Base-by-base conservation (phyloP, 1,140 invertebrate species). In the Drosophila sechellia region DNA sequence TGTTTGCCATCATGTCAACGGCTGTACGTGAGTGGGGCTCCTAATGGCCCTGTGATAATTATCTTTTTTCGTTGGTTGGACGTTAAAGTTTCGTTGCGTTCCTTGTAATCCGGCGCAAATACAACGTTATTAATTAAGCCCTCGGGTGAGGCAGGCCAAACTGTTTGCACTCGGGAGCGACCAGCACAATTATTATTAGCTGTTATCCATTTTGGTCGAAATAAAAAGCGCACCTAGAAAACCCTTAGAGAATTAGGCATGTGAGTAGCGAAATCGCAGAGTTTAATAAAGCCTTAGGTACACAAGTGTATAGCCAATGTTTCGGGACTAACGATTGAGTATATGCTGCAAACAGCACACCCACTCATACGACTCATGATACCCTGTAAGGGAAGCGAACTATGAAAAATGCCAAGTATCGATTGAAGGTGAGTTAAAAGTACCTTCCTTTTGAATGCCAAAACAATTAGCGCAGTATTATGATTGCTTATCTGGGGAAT, bases 81-180 rank as follows among this genome's bases (percentile, higher is more conserved):
- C 85, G 65, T 81, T 74, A 66, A 60, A 63, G 81, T 81, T 66
- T 76, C 65, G 75, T 68, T 58, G 60, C 59, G 81, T 81, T 66
- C 72, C 65, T 70, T 68, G 61, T 81, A 75, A 66, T 75, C 61
- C 64, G 79, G 68, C 57, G 60, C 64, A 81, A 63, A 46, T 78
- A 80, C 81, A 79, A 86, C 55, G 55, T 77, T 79, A 83, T 89
- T 89, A 87, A 87, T 89, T 83, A 77, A 65, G 60, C 71, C 79
- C 78, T 65, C 58, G 39, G 81, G 84, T 59, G 49, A 53, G 27
- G 65, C 35, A 43, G 55, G 45, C 58, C 56, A 54, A 57, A 50
- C 40, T 64, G 59, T 66, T 73, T 53, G 48, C 61, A 81, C 81
- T 76, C 64, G 64, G 64, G 64, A 65, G 34, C 63, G 55, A 25